Percentiles rank a stretch among this genome's conserved stretches.
These are phyloP conservation scores for Sclerodermus sp. DNA, from an alignment of 2,888 invertebrate species.

Conservation along the genomic window DNA sequence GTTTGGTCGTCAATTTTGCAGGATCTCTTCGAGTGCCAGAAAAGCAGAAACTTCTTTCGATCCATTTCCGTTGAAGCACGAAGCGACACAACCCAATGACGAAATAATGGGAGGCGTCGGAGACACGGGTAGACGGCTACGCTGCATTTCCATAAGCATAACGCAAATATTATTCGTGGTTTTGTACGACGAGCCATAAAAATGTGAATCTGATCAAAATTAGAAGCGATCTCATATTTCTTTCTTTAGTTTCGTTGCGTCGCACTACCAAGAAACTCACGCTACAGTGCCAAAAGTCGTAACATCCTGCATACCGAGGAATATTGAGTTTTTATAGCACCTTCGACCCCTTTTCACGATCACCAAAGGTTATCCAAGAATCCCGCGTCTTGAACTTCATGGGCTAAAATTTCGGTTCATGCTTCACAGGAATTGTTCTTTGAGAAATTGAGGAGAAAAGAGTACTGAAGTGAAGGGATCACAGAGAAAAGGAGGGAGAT, in stretches of 20 bases:
- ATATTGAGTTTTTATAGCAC: conserved; percentile 16
- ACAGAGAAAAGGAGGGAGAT: background rate
- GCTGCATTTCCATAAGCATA: too few relatives aligned
- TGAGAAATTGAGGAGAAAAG: conserved; percentile 3
- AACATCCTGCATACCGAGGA: conserved; percentile 6
- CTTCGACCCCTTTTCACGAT: conserved; percentile 13
- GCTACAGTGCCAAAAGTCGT: conserved; percentile 10
- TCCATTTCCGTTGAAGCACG: too few relatives aligned
- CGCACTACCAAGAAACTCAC: conserved; percentile 5
- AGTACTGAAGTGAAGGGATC: conserved; percentile 3
- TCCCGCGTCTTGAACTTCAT: conserved; percentile 7
- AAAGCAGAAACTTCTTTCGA: too few relatives aligned
- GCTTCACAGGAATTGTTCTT: conserved; percentile 15
- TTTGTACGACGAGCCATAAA: too few relatives aligned
- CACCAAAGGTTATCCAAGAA: conserved; percentile 17
- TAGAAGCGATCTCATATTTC: background rate
- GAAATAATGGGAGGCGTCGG: too few relatives aligned
- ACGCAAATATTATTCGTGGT: too few relatives aligned
- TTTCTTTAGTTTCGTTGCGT: background rate
- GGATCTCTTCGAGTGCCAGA: too few relatives aligned
- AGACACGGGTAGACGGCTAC: too few relatives aligned
- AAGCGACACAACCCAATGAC: too few relatives aligned
- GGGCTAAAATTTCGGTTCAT: conserved; percentile 18
- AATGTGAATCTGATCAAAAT: conserved; percentile 6
- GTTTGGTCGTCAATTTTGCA: too few relatives aligned